Conservation (phyloP, 2,113 vertebrate species). For the Centrocercus urophasianus region DNA sequence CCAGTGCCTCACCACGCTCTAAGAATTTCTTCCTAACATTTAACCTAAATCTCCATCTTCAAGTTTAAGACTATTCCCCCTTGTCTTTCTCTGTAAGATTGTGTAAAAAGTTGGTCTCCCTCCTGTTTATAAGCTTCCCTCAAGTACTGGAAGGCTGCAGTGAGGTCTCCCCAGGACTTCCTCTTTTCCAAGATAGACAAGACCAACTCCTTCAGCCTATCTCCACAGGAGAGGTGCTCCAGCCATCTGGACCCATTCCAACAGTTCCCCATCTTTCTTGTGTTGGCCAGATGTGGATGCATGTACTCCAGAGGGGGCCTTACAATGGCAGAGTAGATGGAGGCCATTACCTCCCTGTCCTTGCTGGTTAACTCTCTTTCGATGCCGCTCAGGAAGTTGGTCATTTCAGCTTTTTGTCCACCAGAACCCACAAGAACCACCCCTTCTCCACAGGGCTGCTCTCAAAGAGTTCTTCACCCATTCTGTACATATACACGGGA, state of each 20-base stretch:
- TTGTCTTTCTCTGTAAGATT: neutral
- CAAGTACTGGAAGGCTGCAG: neutral
- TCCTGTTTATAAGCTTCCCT: neutral
- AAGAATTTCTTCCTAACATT: neutral
- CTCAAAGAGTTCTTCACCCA: neutral
- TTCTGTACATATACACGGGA: neutral
- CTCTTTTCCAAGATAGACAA: neutral
- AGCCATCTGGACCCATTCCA: neutral
- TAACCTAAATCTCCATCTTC: neutral
- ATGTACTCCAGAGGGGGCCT: neutral
- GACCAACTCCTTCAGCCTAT: neutral
- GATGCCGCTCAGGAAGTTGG: no score
- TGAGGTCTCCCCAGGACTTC: neutral
- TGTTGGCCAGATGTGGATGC: neutral
- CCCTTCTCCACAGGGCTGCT: no score
- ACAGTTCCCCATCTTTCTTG: neutral
- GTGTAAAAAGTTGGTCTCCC: neutral
- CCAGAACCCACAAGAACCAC: neutral
- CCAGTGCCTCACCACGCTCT: neutral
- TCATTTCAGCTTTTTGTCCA: neutral
- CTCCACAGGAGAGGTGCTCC: neutral
- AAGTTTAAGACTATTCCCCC: neutral
- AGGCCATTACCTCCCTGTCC: neutral
- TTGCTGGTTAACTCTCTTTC: neutral
- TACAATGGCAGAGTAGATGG: neutral